These are phyloP conservation scores for Pelecanoides urinatrix DNA, from an alignment of 2,113 vertebrate species.

Conservation along the genomic window DNA sequence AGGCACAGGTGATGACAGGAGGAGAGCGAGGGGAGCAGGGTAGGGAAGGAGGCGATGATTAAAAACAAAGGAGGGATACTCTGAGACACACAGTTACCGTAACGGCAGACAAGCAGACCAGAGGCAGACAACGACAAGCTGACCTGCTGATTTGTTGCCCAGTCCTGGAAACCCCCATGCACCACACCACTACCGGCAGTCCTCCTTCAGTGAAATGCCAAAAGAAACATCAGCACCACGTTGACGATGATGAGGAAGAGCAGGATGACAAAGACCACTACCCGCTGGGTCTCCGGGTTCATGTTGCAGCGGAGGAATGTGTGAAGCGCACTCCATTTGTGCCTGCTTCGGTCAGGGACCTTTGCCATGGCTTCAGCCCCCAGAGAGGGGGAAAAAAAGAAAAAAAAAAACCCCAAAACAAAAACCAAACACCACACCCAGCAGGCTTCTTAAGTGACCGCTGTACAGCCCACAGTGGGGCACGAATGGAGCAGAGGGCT, in stretches of 20 bases:
- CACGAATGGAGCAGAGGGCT: neutral
- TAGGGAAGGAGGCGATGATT: neutral
- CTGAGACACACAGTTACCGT: constrained; percentile 54
- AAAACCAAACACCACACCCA: too few species aligned
- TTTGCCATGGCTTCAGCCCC: constrained; percentile 73
- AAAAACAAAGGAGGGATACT: neutral
- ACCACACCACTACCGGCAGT: constrained; percentile 25
- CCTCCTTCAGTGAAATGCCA: constrained; percentile 89
- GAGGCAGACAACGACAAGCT: constrained; percentile 61
- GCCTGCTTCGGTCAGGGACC: constrained; percentile 76
- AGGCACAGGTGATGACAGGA: constrained; percentile 45
- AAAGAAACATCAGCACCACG: constrained; percentile 94
- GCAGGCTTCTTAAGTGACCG: neutral
- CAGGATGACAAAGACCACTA: constrained; percentile 95
- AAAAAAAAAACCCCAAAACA: too few species aligned
- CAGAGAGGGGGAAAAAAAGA: neutral
- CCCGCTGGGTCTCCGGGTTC: constrained; percentile 90
- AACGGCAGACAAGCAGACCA: constrained; percentile 44
- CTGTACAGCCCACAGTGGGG: neutral
- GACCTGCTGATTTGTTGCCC: constrained; percentile 62
- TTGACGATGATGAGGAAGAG: constrained; percentile 96
- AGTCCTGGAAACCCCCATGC: constrained; percentile 47
- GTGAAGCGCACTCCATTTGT: constrained; percentile 78
- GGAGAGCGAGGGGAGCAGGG: constrained; percentile 12
- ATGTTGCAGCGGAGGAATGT: constrained; percentile 93